These are phyloP conservation scores for Trichomalopsis sarcophagae DNA, from an alignment of 1,140 invertebrate genomes.

Conservation along the genomic window DNA sequence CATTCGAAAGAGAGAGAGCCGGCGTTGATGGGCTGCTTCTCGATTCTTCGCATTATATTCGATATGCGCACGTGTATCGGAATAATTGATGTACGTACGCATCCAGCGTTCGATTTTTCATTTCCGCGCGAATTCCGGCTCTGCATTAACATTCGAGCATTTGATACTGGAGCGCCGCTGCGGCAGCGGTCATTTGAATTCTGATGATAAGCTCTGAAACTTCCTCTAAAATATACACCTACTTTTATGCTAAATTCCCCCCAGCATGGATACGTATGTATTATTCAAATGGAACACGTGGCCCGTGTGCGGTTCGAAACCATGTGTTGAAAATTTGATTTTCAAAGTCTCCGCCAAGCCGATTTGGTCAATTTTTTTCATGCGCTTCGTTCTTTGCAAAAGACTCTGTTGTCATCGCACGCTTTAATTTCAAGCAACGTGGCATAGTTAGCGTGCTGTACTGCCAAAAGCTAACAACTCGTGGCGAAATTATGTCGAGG, in stretches of 20 bases:
- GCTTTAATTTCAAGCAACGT: too few relatives aligned
- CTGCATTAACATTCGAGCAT: background rate
- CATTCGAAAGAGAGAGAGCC: too few relatives aligned
- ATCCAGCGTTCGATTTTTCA: too few relatives aligned
- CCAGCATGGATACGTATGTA: background rate
- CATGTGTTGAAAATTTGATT: conserved; percentile 31
- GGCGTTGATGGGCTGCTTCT: too few relatives aligned
- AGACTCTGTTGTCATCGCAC: too few relatives aligned
- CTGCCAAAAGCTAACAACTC: too few relatives aligned
- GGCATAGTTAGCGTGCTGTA: too few relatives aligned
- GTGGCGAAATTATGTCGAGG: too few relatives aligned
- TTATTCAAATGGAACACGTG: conserved; percentile 23
- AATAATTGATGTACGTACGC: too few relatives aligned
- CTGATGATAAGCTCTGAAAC: conserved; percentile 13
- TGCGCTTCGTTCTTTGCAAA: background rate
- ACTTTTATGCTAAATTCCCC: conserved; percentile 18
- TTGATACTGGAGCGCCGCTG: background rate
- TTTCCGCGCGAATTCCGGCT: background rate
- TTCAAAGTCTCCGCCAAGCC: background rate
- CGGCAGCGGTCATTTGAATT: background rate
- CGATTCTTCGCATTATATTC: too few relatives aligned
- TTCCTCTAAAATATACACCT: conserved; percentile 8
- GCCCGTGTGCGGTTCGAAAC: background rate
- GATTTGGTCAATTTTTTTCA: background rate
- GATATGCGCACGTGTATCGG: too few relatives aligned